phyloP scores from a whole-genome alignment of 2,888 invertebrate species.

The Minunthozetes semirufus region DNA sequence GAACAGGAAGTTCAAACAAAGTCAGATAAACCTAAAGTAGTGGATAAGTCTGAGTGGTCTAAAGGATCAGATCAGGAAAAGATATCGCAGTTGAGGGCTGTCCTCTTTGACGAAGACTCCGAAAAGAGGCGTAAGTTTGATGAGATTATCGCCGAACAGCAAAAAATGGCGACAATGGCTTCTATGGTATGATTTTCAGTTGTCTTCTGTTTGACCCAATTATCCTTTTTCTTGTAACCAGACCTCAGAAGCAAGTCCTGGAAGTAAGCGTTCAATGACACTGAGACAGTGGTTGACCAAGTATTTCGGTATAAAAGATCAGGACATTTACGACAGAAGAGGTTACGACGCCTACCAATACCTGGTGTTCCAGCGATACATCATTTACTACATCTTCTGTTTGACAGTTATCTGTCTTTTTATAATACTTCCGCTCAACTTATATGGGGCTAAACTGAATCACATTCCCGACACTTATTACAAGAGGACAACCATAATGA shows the following conservation, averaged over 20 bases:
- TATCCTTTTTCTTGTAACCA: no score
- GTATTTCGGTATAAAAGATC: slow-evolving; percentile 52
- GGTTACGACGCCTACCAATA: slow-evolving; percentile 91
- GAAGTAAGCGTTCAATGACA: no score
- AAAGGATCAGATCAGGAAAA: no score
- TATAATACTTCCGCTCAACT: slow-evolving; percentile 83
- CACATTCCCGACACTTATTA: slow-evolving; percentile 55
- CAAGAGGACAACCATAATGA: slow-evolving; percentile 80
- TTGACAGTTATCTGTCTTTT: slow-evolving; percentile 70
- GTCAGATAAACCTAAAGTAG: no score
- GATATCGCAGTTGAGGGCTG: no score
- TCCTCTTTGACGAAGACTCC: no score
- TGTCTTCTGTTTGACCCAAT: no score
- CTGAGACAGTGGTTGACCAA: slow-evolving; percentile 22
- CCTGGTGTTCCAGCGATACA: slow-evolving; percentile 82
- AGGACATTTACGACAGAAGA: slow-evolving; percentile 65
- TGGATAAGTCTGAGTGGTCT: no score
- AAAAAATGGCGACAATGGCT: no score
- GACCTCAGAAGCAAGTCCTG: no score
- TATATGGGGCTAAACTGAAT: slow-evolving; percentile 57
- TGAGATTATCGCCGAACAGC: background rate
- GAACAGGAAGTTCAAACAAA: no score
- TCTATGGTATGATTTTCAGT: no score
- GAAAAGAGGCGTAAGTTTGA: background rate
- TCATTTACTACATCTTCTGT: slow-evolving; percentile 71